A percentile compares a stretch with the other conserved stretches of the same genome.
These are phyloP conservation scores for Gopherus flavomarginatus DNA, from an alignment of 2,113 vertebrate species.

Conservation along the genomic window DNA sequence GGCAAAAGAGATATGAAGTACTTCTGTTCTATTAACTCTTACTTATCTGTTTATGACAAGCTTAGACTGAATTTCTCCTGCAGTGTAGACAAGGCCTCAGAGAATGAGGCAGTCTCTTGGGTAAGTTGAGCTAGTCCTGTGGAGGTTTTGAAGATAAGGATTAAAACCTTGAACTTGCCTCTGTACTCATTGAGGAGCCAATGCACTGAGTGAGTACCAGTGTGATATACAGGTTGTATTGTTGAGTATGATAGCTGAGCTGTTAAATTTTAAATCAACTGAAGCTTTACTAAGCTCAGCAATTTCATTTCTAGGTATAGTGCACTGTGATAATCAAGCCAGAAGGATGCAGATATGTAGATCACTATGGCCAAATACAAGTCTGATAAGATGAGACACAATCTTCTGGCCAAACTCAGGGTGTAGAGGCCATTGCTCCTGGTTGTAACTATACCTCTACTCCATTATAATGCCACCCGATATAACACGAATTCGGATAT, in stretches of 20 bases:
- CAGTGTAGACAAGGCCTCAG: not conserved
- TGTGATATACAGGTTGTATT: not conserved
- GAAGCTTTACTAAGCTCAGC: not conserved
- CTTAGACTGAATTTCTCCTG: no score
- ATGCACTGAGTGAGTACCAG: not conserved
- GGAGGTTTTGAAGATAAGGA: not conserved
- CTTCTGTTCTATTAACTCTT: no score
- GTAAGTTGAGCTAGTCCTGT: not conserved
- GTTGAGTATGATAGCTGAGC: not conserved
- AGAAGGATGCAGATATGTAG: not conserved
- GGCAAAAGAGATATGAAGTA: no score
- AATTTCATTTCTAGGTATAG: not conserved
- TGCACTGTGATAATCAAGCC: not conserved
- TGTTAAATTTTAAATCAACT: not conserved
- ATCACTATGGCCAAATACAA: not conserved
- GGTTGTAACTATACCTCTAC: not conserved
- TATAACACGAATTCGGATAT: no score
- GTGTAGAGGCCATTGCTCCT: not conserved
- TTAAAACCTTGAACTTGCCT: not conserved
- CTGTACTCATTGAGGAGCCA: not conserved
- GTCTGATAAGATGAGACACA: not conserved
- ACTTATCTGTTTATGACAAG: no score
- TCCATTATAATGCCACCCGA: no score
- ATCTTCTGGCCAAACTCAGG: rapidly evolving
- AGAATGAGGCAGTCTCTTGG: not conserved